These are phyloP conservation scores for Poecilia velifera DNA, from an alignment of 2,797 vertebrate species.

Conservation along the genomic window DNA sequence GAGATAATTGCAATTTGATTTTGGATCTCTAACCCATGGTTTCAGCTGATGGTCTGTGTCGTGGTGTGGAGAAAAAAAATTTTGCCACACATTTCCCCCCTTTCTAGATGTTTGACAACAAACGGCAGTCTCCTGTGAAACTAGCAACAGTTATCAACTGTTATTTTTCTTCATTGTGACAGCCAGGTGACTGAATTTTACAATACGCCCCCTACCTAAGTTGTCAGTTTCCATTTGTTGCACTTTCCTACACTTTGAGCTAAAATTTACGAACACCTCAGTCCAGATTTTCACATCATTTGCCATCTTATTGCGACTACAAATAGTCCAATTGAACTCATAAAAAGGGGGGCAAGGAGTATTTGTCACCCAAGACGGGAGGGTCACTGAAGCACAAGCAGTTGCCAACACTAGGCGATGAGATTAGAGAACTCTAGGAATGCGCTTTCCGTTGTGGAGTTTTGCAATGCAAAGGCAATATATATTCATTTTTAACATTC, in stretches of 20 bases:
- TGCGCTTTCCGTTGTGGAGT: not conserved
- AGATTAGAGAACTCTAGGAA: not conserved
- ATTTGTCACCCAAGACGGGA: not conserved
- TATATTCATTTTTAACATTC: not conserved
- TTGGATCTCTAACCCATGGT: not conserved
- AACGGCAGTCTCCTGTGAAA: not conserved
- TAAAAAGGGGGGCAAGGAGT: not conserved
- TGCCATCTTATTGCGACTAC: not conserved
- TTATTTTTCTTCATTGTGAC: not conserved
- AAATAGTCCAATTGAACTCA: not conserved
- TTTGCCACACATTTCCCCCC: not conserved
- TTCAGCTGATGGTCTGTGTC: not conserved
- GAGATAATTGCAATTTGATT: not conserved
- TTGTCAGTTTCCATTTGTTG: not conserved
- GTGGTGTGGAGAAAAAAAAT: not conserved
- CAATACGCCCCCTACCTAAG: not conserved
- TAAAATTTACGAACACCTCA: not conserved
- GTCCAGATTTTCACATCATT: not conserved
- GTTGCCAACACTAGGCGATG: not conserved
- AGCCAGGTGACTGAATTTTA: not conserved
- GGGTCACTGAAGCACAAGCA: conserved; percentile 1
- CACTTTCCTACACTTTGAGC: not conserved
- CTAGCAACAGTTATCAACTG: not conserved
- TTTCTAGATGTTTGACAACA: not conserved
- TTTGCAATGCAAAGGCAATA: not conserved